Conservation (phyloP, 2,797 vertebrate species). For the Leptodactylus fallax region DNA sequence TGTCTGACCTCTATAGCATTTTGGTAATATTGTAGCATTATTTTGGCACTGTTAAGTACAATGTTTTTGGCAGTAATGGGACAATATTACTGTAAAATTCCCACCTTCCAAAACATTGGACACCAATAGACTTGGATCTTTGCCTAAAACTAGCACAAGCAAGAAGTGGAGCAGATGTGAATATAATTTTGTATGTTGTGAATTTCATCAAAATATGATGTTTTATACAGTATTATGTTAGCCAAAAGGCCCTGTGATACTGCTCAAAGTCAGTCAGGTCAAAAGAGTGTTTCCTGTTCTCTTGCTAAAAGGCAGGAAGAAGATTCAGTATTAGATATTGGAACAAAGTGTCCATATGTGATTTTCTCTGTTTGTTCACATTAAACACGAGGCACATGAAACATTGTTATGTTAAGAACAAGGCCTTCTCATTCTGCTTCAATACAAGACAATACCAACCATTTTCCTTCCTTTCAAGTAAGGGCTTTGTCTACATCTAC, state of each 20-base stretch:
- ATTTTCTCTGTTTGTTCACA: neutral
- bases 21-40: too few relatives aligned
- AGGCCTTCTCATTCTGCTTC: neutral
- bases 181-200: neutral
- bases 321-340: neutral
- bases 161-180: too few relatives aligned
- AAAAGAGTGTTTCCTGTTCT: neutral
- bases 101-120: neutral
- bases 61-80: neutral
- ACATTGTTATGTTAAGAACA: constrained; percentile 48
- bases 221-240: neutral
- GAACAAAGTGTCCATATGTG: constrained; percentile 48
- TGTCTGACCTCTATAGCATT: too few relatives aligned
- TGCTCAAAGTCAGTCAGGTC: neutral
- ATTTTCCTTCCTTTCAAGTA: constrained; percentile 15
- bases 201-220: neutral
- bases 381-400: neutral
- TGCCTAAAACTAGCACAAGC: too few relatives aligned
- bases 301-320: constrained; percentile 15
- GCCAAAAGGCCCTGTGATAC: neutral
- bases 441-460: neutral
- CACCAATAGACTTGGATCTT: too few relatives aligned
- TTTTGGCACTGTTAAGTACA: too few relatives aligned
- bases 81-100: neutral
- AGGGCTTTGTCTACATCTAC: neutral